phyloP scores from a whole-genome alignment of 2,797 vertebrate genomes.

The Geotrypetes seraphini region DNA sequence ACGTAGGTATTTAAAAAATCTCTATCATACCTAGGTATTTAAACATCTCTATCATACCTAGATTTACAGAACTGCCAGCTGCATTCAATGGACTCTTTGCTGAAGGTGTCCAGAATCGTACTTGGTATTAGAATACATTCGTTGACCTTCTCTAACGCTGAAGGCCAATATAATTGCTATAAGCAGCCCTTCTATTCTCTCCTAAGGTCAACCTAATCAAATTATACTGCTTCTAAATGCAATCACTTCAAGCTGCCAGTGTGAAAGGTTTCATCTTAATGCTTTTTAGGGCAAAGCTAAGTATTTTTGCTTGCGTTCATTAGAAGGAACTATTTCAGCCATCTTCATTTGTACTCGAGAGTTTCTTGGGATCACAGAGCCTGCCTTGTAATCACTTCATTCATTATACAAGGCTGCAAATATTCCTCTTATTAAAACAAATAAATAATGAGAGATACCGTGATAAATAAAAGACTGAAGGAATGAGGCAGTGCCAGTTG shows the following conservation, averaged over 20 bases:
- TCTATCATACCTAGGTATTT: too few species aligned
- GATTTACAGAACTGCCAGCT: too few species aligned
- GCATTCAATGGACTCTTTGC: slow-evolving; percentile 5
- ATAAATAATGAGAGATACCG: too few species aligned
- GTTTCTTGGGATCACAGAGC: background rate
- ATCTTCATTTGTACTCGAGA: background rate
- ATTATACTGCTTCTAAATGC: slow-evolving; percentile 32
- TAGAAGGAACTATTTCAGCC: slow-evolving; percentile 1
- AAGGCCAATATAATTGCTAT: slow-evolving; percentile 42
- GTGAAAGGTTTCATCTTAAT: slow-evolving; percentile 33
- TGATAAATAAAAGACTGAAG: too few species aligned
- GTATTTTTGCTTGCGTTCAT: slow-evolving; percentile 8
- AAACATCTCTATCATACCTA: too few species aligned
- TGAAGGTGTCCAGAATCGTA: slow-evolving; percentile 7
- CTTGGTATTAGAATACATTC: slow-evolving; percentile 23
- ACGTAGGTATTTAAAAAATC: too few species aligned
- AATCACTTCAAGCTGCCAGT: slow-evolving; percentile 22
- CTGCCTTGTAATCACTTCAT: background rate
- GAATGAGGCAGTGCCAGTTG: too few species aligned
- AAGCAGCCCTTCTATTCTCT: slow-evolving; percentile 37
- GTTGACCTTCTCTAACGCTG: slow-evolving; percentile 15
- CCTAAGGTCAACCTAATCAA: slow-evolving; percentile 44
- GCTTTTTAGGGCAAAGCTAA: slow-evolving; percentile 21
- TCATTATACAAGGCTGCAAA: slow-evolving; percentile 13
- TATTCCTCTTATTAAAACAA: background rate